Base-by-base conservation (phyloP, 2,113 vertebrate species). In the Arizona elegans region DNA sequence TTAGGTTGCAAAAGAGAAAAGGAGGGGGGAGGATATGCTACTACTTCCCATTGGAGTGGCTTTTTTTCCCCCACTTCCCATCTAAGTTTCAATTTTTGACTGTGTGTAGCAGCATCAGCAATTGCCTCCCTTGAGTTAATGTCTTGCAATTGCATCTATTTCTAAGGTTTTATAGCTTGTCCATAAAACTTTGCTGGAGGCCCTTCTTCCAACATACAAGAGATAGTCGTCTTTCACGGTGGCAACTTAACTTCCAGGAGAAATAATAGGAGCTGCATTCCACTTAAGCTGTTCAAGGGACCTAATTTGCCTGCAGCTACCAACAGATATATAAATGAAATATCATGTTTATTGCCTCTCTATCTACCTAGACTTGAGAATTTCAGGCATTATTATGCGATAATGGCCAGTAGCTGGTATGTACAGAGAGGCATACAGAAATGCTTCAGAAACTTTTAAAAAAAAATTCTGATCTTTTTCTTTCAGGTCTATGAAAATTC, bases 191-290 rank as follows among this genome's bases (percentile, higher is more conserved):
- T 88, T 91, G 3, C 47, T 56, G 29, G 12, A 9, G 47, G 43
- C 56, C 26, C 47, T 29, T 53, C 15, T 75, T 3, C 38, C 90
- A 43, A 2, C 43, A 29, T 4, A 70, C 12, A 52, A 91, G 87
- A 91, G 58, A 7, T 29, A 23, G 8, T 38, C 2, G 38, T 70
- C 70, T 43, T n/a, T 90, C 88, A 19, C 5, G 0, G 1, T 33
- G n/a, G 29, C 59, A 53, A 13, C 70, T 70, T 87, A 55, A 0
- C 0, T 62, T 90, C 70, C 75, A 93, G 56, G 47, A 89, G 87
- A 86, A 26, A 88, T 70, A 92, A 90, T 87, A 58, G 58, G 75
- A 92, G 19, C n/a, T 90, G 26, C 52, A 92, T 90, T 86, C 91
- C 24, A 50, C 81, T 55, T 19, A 87, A 56, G 52, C 88, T 38